Percentiles rank a stretch among this genome's conserved stretches.
These are phyloP conservation scores for Delichon dasypus DNA, from an alignment of 2,797 vertebrate genomes.

Conservation along the genomic window DNA sequence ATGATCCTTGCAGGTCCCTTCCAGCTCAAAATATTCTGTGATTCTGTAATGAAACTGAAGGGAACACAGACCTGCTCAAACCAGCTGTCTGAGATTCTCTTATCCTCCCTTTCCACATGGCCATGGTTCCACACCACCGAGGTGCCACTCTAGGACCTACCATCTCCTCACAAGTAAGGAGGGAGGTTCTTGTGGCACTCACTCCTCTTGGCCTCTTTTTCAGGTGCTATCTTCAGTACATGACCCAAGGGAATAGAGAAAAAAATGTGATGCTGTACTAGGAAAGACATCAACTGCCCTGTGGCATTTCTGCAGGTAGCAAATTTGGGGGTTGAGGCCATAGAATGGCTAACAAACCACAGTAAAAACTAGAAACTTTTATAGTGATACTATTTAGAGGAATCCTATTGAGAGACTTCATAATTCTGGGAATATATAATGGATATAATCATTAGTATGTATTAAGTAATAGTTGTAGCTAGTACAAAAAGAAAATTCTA, in stretches of 20 bases:
- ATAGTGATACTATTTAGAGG: neutral
- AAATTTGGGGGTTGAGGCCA: neutral
- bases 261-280: neutral
- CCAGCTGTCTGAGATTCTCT: neutral
- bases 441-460: neutral
- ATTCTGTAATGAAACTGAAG: neutral
- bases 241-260: neutral
- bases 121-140: accelerated
- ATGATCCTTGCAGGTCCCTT: too few species aligned
- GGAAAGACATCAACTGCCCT: neutral
- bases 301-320: neutral
- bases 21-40: neutral
- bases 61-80: neutral
- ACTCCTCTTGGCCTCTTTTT: neutral
- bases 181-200: neutral
- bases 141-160: neutral
- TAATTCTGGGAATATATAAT: neutral
- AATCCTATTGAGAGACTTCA: neutral
- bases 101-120: neutral
- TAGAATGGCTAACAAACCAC: neutral
- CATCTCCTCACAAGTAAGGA: neutral
- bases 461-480: neutral
- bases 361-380: neutral
- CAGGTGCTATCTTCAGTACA: neutral
- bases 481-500: neutral